These are phyloP conservation scores for Cyrtonyx montezumae DNA, from an alignment of 2,113 vertebrate species.

Conservation along the genomic window DNA sequence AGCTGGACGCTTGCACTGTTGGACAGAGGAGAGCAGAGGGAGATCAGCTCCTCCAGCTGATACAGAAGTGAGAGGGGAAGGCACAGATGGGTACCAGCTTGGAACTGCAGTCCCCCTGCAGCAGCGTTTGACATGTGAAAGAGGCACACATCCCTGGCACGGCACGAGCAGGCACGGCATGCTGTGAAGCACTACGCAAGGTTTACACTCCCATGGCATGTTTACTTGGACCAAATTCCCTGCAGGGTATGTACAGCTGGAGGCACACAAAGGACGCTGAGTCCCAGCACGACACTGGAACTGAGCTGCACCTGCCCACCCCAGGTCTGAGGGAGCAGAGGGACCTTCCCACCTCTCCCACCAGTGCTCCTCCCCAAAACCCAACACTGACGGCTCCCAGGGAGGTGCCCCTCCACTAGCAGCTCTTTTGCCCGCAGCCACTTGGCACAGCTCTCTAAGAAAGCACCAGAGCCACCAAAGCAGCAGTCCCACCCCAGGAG, in stretches of 20 bases:
- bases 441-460: not conserved
- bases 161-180: not conserved
- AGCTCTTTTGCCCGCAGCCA: not conserved
- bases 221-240: constrained; percentile 56
- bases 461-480: not conserved
- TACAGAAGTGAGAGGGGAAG: too few species aligned
- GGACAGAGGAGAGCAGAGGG: too few species aligned
- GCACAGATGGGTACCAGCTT: too few species aligned
- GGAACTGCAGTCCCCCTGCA: too few species aligned
- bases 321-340: not conserved
- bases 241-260: not conserved
- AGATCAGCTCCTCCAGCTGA: too few species aligned
- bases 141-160: not conserved
- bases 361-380: not conserved
- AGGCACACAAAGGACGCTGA: not conserved
- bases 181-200: constrained; percentile 51
- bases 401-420: not conserved
- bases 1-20: too few species aligned
- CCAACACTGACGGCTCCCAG: not conserved
- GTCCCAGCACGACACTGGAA: not conserved
- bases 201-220: constrained; percentile 49
- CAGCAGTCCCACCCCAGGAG: not conserved
- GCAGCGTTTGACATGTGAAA: too few species aligned
- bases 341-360: not conserved
- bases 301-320: not conserved